Evolutionary conservation across 2,888 invertebrate species (phyloP).

Genomic region (Tetrapedia diversipes): DNA sequence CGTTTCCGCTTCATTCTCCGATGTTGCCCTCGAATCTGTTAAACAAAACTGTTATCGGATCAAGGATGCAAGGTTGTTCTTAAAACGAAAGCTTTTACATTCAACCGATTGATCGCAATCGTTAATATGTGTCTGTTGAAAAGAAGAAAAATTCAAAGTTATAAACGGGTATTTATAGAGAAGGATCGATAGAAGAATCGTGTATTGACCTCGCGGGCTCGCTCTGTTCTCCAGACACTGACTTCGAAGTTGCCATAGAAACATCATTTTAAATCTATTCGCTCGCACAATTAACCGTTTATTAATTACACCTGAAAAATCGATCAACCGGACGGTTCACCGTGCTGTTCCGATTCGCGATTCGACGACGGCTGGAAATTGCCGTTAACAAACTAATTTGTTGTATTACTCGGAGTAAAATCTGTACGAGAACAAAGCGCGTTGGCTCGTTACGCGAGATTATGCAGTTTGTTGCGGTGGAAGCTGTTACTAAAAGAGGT

Average conservation of each 20-base stretch:
- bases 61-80: background rate
- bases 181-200: slow-evolving; percentile 41
- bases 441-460: too few species aligned
- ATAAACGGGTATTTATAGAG: slow-evolving; percentile 48
- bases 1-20: background rate
- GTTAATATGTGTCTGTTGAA: background rate
- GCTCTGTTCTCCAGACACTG: background rate
- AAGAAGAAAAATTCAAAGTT: slow-evolving; percentile 20
- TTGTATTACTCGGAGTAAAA: too few species aligned
- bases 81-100: background rate
- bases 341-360: background rate
- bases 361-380: background rate
- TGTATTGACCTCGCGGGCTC: slow-evolving; percentile 30
- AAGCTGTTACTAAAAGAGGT: too few species aligned
- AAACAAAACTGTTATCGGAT: background rate
- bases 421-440: too few species aligned
- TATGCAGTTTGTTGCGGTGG: too few species aligned
- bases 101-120: background rate
- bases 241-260: background rate
- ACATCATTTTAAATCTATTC: background rate
- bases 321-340: slow-evolving; percentile 5
- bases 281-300: slow-evolving; percentile 4
- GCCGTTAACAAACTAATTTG: background rate
- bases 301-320: slow-evolving; percentile 8
- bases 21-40: background rate